Percentiles rank a stretch among this genome's conserved stretches.
Evolutionary conservation across 2,888 invertebrate genomes (phyloP).

Genomic region (Alviniconcha strummeri): DNA sequence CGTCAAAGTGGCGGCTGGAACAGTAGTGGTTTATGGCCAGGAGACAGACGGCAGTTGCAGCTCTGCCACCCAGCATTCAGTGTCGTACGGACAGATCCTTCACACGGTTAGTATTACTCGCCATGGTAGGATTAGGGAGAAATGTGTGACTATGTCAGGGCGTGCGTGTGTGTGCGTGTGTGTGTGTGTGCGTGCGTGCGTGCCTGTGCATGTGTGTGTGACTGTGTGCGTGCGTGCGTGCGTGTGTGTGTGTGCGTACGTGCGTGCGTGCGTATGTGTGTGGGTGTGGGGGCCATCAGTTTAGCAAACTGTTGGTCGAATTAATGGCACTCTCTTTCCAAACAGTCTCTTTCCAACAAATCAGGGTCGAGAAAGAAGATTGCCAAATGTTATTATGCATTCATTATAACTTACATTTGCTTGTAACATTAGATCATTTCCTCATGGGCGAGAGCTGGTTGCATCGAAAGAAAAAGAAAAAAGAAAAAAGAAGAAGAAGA

Average conservation of each 20-base stretch:
- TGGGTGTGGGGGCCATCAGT: not conserved
- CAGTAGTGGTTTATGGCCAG: not conserved
- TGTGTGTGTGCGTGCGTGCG: not conserved
- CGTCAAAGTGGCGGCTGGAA: too few species aligned
- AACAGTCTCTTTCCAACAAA: too few species aligned
- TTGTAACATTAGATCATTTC: too few species aligned
- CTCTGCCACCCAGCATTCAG: not conserved
- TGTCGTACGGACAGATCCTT: not conserved
- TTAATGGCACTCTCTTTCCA: too few species aligned
- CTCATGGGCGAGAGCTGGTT: too few species aligned
- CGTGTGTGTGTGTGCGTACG: not conserved
- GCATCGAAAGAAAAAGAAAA: too few species aligned
- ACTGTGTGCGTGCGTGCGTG: not conserved
- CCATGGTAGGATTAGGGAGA: not conserved
- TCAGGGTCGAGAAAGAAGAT: too few species aligned
- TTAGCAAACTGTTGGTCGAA: too few species aligned
- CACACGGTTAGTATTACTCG: not conserved
- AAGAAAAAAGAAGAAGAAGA: too few species aligned
- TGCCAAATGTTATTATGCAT: too few species aligned
- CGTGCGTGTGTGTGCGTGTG: not conserved
- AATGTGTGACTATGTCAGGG: not conserved
- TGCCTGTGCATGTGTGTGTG: not conserved
- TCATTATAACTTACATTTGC: too few species aligned
- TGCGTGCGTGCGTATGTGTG: not conserved
- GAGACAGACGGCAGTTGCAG: not conserved